Evolutionary conservation across 2,113 vertebrate genomes (phyloP).

Genomic region (Pelecanoides urinatrix): DNA sequence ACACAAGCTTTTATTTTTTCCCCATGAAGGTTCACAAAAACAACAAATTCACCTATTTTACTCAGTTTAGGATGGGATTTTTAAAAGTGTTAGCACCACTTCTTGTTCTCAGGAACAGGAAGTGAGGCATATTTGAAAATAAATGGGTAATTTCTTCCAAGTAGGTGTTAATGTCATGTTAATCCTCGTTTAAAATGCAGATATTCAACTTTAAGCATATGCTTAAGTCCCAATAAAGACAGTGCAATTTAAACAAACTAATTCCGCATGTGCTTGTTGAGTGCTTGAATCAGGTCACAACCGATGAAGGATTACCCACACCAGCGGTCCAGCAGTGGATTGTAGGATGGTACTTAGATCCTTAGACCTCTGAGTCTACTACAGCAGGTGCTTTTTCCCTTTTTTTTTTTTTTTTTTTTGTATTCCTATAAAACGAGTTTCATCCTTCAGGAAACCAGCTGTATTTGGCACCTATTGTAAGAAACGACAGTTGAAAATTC

Average conservation of each 20-base stretch:
- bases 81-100: background rate
- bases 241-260: background rate
- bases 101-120: background rate
- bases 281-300: background rate
- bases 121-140: conserved; percentile 15
- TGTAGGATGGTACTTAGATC: background rate
- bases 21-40: background rate
- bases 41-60: background rate
- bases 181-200: background rate
- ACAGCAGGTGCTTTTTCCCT: background rate
- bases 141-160: conserved; percentile 11
- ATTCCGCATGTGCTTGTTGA: background rate
- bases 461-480: conserved; percentile 1
- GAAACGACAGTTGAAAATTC: background rate
- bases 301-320: background rate
- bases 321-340: background rate
- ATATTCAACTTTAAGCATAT: background rate
- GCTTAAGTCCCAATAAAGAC: background rate
- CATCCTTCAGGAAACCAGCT: background rate
- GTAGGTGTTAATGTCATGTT: background rate
- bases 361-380: background rate
- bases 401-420: background rate
- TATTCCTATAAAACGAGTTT: background rate
- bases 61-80: background rate
- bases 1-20: background rate